phyloP scores from a whole-genome alignment of 2,113 vertebrate species.

The Carettochelys insculpta region DNA sequence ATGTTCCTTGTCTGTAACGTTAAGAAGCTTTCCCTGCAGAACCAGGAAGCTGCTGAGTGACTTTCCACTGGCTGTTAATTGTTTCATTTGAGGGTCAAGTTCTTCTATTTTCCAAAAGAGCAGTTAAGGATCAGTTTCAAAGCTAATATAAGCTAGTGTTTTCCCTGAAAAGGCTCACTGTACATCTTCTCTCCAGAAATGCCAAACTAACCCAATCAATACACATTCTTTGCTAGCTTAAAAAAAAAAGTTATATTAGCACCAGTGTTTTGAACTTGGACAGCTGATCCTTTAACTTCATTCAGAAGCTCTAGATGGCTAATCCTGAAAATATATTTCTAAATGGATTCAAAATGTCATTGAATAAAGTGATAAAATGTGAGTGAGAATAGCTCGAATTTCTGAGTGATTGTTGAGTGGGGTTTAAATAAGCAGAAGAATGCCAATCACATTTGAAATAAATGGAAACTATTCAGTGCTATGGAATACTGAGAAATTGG shows the following conservation, averaged over 20 bases:
- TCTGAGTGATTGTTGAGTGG: not conserved
- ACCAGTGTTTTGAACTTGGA: not conserved
- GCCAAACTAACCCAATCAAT: not conserved
- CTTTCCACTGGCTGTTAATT: conserved; percentile 65
- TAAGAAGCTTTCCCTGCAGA: conserved; percentile 74
- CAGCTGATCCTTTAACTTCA: not conserved
- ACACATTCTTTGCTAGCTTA: not conserved
- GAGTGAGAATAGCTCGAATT: not conserved
- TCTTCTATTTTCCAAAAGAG: not conserved
- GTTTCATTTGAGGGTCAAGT: conserved; percentile 23
- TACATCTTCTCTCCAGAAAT: not conserved
- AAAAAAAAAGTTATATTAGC: not conserved
- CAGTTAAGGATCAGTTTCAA: not conserved
- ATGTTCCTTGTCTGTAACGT: conserved; percentile 35
- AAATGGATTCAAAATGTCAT: not conserved
- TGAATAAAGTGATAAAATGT: not conserved
- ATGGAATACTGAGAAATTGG: not conserved
- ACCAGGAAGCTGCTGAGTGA: conserved; percentile 66
- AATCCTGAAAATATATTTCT: not conserved
- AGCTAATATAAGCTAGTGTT: conserved; percentile 14
- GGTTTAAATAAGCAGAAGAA: not conserved
- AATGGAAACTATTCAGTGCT: not conserved
- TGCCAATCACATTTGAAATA: not conserved
- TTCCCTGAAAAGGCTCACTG: not conserved
- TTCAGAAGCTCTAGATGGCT: not conserved